A percentile compares a stretch with the other conserved stretches of the same genome.
These are phyloP conservation scores for Alectura lathami DNA, from an alignment of 2,113 vertebrate genomes.

Conservation along the genomic window DNA sequence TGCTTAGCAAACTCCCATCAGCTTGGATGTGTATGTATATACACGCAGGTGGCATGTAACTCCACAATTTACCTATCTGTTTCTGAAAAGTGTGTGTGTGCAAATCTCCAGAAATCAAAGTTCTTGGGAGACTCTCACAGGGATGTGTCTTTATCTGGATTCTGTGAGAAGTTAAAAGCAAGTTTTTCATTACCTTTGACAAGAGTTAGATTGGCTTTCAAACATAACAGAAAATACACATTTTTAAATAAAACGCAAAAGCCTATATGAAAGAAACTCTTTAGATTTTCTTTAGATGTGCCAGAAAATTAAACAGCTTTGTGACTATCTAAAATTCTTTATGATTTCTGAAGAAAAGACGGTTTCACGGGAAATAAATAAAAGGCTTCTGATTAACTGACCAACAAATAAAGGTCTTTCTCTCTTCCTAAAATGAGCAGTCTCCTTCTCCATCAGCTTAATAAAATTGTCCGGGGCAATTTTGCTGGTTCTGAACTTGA, in stretches of 20 bases:
- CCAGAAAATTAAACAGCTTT: background rate
- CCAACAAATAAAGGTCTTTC: constrained; percentile 15
- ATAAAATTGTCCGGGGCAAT: constrained; percentile 25
- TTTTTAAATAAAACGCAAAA: background rate
- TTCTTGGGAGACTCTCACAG: background rate
- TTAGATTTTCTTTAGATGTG: background rate
- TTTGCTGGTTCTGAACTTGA: constrained; percentile 33
- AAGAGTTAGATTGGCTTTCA: background rate
- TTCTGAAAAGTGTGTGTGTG: background rate
- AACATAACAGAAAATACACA: background rate
- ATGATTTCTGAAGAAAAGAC: background rate
- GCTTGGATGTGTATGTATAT: background rate
- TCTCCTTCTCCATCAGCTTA: background rate
- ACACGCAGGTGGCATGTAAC: background rate
- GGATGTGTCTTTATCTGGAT: background rate
- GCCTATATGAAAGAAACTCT: background rate
- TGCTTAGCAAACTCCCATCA: background rate
- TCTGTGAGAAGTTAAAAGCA: background rate
- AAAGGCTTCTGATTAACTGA: constrained; percentile 28
- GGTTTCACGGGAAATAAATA: constrained; percentile 16
- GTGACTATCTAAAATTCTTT: background rate
- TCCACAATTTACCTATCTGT: background rate
- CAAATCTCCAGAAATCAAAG: background rate
- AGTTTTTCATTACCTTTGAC: background rate
- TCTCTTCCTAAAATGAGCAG: constrained; percentile 63